Base-by-base conservation (phyloP, 2,888 invertebrate species). In the Tyria jacobaeae region DNA sequence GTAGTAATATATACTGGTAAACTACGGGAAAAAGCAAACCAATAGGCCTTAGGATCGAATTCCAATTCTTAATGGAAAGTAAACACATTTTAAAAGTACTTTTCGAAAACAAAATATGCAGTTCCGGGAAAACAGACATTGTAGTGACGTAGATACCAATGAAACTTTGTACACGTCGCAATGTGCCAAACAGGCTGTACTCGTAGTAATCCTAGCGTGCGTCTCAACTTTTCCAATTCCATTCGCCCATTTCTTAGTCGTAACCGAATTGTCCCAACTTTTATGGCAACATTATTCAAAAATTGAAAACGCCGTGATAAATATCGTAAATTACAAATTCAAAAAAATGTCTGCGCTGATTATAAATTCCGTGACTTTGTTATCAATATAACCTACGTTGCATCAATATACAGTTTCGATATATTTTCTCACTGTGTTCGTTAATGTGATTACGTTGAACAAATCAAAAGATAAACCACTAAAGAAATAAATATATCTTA, bases 201-300 rank as follows among this genome's bases (percentile, higher is more conserved):
- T n/a, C n/a, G n/a, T 80, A 75, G 85, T 88, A 89, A 89, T 89
- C 89, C 89, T 79, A 75, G 82, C 79, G 76, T 76, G 75, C 79
- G 80, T 81, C 79, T 78, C 85, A 90, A 90, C 89, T 90, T 90
- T 90, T 89, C 89, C 90, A 90, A 90, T 90, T 90, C 88, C 84
- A 76, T 75, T 81, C 84, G 73, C 76, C 84, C 83, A 85, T 86
- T 88, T 85, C 85, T 87, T 86, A 86, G 84, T 61, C 81, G 84
- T 82, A 84, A 82, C 83, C 76, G 74, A 81, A 82, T 83, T 83
- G 77, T 83, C 76, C 80, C 81, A 84, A 86, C 81, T 85, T 86
- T 81, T 79, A 81, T 80, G 79, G 76, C 75, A 69, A 76, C 17
- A 83, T 83, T 84, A 85, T 84, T 86, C 79, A 62, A 64, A 87